Percentiles rank a stretch among this genome's conserved stretches.
Conservation (phyloP, 2,888 invertebrate genomes). For the Asteroscopus sphinx region DNA sequence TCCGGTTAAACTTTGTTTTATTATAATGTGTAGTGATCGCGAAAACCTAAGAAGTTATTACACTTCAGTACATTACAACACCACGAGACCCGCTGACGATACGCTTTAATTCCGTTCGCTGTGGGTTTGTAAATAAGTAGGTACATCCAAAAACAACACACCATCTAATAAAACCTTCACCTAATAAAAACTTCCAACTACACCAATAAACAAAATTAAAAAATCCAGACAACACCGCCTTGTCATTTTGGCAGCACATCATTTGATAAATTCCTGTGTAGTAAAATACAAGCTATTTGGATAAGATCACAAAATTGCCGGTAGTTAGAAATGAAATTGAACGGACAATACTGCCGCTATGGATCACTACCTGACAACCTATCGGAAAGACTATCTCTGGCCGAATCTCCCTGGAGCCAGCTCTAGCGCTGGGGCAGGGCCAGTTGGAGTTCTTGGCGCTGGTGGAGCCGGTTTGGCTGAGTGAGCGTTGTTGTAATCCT, state of each 20-base stretch:
- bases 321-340: conserved; percentile 50
- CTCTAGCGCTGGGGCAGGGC: neutral
- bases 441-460: conserved; percentile 2
- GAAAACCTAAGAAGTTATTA: too few relatives aligned
- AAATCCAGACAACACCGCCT: conserved; percentile 28
- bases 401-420: conserved; percentile 80
- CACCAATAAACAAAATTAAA: conserved; percentile 4
- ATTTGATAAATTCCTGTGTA: conserved; percentile 21
- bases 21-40: too few relatives aligned
- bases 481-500: conserved; percentile 10
- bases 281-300: conserved; percentile 34
- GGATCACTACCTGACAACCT: conserved; percentile 91
- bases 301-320: conserved; percentile 50
- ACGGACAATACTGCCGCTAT: conserved; percentile 64
- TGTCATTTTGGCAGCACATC: conserved; percentile 26
- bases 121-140: too few relatives aligned
- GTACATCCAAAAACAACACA: neutral
- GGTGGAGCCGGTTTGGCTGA: conserved; percentile 21
- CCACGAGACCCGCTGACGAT: too few relatives aligned
- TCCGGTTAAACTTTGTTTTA: too few relatives aligned
- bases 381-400: conserved; percentile 91
- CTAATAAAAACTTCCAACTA: neutral
- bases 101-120: too few relatives aligned
- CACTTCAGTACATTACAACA: too few relatives aligned
- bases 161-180: conserved; percentile 8